Conservation (phyloP, 2,113 vertebrate species). For the Anoura caudifer region DNA sequence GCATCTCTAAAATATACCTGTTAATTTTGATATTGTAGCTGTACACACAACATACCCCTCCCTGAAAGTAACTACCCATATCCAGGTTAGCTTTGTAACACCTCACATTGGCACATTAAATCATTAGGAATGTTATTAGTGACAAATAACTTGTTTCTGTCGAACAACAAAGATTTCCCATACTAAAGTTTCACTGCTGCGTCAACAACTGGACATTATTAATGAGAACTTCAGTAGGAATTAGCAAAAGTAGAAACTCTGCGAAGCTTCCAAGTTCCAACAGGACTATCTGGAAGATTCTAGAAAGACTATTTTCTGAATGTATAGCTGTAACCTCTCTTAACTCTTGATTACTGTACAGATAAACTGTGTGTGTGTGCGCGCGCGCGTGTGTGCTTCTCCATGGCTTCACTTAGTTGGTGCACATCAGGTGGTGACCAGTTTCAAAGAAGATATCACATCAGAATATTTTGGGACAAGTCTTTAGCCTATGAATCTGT, state of each 20-base stretch:
- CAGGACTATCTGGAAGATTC: not conserved
- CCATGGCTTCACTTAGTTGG: not conserved
- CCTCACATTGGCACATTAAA: slow-evolving; percentile 37
- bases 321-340: not conserved
- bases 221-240: not conserved
- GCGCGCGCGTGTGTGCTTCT: not conserved
- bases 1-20: slow-evolving; percentile 6
- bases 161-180: slow-evolving; percentile 18
- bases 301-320: not conserved
- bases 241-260: slow-evolving; percentile 41
- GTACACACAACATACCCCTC: slow-evolving; percentile 13
- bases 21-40: slow-evolving; percentile 50
- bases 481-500: not conserved
- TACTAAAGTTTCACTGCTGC: not conserved
- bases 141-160: slow-evolving; percentile 46
- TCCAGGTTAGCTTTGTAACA: slow-evolving; percentile 42
- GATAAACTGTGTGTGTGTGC: not conserved
- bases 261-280: not conserved
- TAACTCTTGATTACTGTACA: not conserved
- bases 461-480: not conserved
- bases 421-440: not conserved
- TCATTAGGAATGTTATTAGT: slow-evolving; percentile 60
- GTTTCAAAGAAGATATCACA: slow-evolving; percentile 1
- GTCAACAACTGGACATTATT: not conserved
- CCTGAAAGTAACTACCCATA: not conserved